phyloP scores from a whole-genome alignment of 2,888 invertebrate genomes.

The Cryptocheilus praepositus region DNA sequence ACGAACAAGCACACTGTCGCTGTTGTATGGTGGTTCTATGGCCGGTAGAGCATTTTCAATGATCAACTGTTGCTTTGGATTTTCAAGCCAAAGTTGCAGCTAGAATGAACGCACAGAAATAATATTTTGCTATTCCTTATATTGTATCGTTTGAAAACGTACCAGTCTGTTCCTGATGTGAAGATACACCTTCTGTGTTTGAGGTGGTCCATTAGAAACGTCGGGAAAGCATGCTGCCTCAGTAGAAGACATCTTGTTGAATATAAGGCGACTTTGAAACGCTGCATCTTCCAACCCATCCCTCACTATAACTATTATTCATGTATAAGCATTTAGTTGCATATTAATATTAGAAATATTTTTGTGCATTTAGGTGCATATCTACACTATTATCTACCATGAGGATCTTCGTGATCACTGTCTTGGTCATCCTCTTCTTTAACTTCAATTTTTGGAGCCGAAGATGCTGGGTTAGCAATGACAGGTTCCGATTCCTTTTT shows the following conservation, averaged over 20 bases:
- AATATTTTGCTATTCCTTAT: neutral
- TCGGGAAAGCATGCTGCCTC: slow-evolving; percentile 97
- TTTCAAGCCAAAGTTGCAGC: slow-evolving; percentile 96
- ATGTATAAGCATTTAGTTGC: slow-evolving; percentile 13
- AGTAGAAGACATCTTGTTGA: slow-evolving; percentile 94
- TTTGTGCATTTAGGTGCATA: no score
- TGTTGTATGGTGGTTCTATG: slow-evolving; percentile 94
- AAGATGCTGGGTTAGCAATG: slow-evolving; percentile 76
- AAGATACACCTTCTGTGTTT: slow-evolving; percentile 91
- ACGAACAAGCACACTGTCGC: slow-evolving; percentile 88
- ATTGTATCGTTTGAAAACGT: slow-evolving; percentile 50
- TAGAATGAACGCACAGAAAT: slow-evolving; percentile 51
- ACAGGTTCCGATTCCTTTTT: slow-evolving; percentile 78
- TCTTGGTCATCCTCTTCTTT: slow-evolving; percentile 77
- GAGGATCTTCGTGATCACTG: slow-evolving; percentile 82
- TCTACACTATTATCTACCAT: slow-evolving; percentile 65
- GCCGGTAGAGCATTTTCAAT: slow-evolving; percentile 87
- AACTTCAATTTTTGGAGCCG: slow-evolving; percentile 74
- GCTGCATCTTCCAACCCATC: slow-evolving; percentile 92
- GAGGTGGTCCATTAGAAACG: slow-evolving; percentile 87
- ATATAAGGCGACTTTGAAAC: slow-evolving; percentile 94
- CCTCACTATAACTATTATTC: slow-evolving; percentile 67
- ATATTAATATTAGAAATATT: neutral
- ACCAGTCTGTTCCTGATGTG: slow-evolving; percentile 92
- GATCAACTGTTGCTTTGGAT: slow-evolving; percentile 93